phyloP scores from a whole-genome alignment of 1,140 invertebrate species.

The Antheraea mylitta region DNA sequence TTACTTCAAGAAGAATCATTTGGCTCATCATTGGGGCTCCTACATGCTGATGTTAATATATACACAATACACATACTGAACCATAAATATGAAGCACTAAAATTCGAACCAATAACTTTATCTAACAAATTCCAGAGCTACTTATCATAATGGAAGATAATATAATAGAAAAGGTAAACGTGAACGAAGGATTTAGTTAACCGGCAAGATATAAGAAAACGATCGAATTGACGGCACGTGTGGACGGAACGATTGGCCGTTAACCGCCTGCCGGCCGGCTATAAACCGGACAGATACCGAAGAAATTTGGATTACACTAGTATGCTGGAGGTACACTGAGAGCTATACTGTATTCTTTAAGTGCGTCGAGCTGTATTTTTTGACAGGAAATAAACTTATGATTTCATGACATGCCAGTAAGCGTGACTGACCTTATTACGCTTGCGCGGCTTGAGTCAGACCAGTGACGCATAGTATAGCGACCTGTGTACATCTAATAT shows the following conservation, averaged over 20 bases:
- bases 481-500: no score
- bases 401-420: no score
- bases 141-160: constrained; percentile 1
- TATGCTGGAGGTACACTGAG: neutral
- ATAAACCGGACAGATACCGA: constrained; percentile 40
- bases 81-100: neutral
- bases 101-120: neutral
- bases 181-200: constrained; percentile 3
- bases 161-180: neutral
- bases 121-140: neutral
- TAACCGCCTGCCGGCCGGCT: constrained; percentile 41
- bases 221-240: constrained; percentile 29
- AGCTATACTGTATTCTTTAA: neutral
- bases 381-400: no score
- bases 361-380: no score
- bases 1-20: no score
- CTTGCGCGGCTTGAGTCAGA: no score
- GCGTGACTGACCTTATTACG: no score
- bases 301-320: constrained; percentile 41
- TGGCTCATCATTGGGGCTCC: no score
- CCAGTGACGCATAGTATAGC: no score
- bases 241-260: constrained; percentile 41
- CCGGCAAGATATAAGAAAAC: constrained; percentile 39
- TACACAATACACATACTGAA: neutral
- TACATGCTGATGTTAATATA: no score